A percentile compares a stretch with the other conserved stretches of the same genome.
Conservation (phyloP, 2,797 vertebrate species). For the Euphonia xanthogaster region DNA sequence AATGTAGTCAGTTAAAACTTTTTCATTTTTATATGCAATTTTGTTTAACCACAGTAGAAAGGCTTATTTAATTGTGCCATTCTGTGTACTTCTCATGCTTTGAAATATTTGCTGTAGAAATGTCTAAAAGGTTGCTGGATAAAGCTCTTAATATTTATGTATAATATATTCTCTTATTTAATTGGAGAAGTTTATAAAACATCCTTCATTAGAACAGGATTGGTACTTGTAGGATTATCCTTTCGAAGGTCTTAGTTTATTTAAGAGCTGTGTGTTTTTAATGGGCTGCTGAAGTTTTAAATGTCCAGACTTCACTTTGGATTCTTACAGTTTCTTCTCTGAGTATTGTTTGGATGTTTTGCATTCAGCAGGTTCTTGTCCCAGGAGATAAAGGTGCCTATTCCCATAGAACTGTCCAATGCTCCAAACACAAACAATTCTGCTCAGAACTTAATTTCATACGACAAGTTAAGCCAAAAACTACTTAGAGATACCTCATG, state of each 20-base stretch:
- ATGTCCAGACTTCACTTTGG: not conserved
- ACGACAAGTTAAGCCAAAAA: not conserved
- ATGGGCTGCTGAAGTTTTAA: not conserved
- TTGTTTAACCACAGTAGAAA: not conserved
- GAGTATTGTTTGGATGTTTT: not conserved
- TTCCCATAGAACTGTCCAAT: not conserved
- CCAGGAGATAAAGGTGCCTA: not conserved
- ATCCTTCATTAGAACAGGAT: not conserved
- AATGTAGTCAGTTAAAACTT: accelerated
- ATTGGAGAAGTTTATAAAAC: not conserved
- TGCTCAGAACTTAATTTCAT: not conserved
- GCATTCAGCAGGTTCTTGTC: not conserved
- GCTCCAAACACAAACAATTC: not conserved
- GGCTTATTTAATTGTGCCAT: not conserved
- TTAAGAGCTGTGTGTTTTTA: not conserved
- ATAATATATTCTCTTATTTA: not conserved
- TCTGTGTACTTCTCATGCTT: not conserved
- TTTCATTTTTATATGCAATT: not conserved
- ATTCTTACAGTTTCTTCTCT: not conserved
- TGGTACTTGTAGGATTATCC: not conserved
- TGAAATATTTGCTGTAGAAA: not conserved
- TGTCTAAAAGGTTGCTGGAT: not conserved
- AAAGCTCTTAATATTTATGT: not conserved
- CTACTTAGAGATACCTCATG: not conserved
- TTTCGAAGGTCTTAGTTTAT: not conserved